Conservation (phyloP, 1,140 invertebrate species). For the Araneus ventricosus region DNA sequence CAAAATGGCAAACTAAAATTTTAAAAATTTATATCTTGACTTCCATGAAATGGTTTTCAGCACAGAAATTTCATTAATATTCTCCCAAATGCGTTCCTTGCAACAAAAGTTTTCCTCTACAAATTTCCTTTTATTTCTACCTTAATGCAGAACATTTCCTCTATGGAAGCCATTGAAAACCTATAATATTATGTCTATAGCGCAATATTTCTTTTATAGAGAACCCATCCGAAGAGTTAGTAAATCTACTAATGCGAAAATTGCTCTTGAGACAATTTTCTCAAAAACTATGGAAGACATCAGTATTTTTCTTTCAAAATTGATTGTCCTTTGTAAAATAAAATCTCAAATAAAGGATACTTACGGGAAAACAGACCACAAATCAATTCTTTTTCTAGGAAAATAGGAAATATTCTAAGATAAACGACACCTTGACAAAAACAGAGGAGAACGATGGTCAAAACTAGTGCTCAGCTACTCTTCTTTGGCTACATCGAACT, state of each 20-base stretch:
- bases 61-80: too few species aligned
- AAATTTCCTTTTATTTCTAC: too few species aligned
- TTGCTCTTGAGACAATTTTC: not conserved
- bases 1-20: too few species aligned
- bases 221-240: not conserved
- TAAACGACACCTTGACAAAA: not conserved
- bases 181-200: too few species aligned
- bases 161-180: too few species aligned
- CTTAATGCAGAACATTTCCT: too few species aligned
- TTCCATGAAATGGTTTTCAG: too few species aligned
- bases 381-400: not conserved
- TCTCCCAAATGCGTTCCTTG: too few species aligned
- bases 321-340: not conserved
- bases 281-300: not conserved
- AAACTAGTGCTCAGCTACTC: not conserved
- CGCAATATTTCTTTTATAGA: not conserved
- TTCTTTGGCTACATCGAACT: not conserved
- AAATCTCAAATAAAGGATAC: not conserved
- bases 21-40: too few species aligned
- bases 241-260: not conserved
- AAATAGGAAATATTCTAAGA: constrained; percentile 11
- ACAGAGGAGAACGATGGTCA: not conserved
- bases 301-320: not conserved
- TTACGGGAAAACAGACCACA: not conserved
- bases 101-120: too few species aligned